Percentiles rank a stretch among this genome's conserved stretches.
Evolutionary conservation across 2,113 vertebrate species (phyloP).

Genomic region (Vulpes lagopus): DNA sequence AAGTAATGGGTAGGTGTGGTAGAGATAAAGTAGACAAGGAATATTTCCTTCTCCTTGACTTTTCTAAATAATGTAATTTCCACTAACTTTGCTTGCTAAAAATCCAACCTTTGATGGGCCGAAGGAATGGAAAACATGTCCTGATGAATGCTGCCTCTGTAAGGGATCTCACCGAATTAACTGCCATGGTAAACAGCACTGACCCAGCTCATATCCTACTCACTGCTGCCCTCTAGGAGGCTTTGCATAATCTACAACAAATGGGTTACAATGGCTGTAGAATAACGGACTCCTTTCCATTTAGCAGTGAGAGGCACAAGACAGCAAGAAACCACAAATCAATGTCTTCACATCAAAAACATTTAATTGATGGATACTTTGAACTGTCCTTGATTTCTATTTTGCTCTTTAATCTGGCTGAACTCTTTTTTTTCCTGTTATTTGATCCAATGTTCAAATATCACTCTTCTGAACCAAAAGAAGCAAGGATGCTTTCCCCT

Average conservation of each 20-base stretch:
- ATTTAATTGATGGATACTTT: background rate
- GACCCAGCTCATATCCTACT: slow-evolving; percentile 47
- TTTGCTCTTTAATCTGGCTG: slow-evolving; percentile 14
- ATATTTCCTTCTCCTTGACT: slow-evolving; percentile 11
- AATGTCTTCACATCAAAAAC: slow-evolving; percentile 27
- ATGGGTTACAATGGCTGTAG: background rate
- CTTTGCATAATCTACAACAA: slow-evolving; percentile 29
- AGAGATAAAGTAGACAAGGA: slow-evolving; percentile 48
- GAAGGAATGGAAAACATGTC: slow-evolving; percentile 63
- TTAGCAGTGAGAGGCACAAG: background rate
- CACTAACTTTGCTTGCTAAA: slow-evolving; percentile 64
- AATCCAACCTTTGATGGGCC: slow-evolving; percentile 13
- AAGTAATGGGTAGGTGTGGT: background rate
- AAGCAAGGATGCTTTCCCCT: background rate
- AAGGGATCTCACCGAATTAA: slow-evolving; percentile 47
- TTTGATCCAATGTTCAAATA: slow-evolving; percentile 40
- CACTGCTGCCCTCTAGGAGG: slow-evolving; percentile 79
- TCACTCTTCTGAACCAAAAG: background rate
- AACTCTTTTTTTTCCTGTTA: slow-evolving; percentile 48
- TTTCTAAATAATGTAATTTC: slow-evolving; percentile 63
- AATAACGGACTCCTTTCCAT: background rate
- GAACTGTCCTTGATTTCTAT: slow-evolving; percentile 35
- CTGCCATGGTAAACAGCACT: background rate
- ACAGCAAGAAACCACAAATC: background rate
- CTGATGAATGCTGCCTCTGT: slow-evolving; percentile 69